Evolutionary conservation across 2,888 invertebrate species (phyloP).

Genomic region (Rhopalosiphum nymphaeae): DNA sequence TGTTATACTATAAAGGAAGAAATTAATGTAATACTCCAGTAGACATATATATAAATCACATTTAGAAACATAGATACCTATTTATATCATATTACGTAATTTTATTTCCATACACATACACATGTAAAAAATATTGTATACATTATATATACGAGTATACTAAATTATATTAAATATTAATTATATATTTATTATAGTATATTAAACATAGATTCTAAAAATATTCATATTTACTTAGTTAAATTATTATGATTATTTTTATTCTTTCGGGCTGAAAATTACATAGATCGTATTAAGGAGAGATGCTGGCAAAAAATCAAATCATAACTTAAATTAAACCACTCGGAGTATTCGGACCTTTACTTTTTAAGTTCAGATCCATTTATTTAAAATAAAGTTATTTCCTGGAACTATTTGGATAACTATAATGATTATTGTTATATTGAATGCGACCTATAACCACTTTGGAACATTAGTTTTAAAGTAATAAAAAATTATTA

Average conservation of each 20-base stretch:
- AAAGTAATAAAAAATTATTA: not conserved
- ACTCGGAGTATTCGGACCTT: not conserved
- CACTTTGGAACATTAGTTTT: not conserved
- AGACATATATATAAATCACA: not conserved
- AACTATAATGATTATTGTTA: not conserved
- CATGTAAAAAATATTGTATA: too few species aligned
- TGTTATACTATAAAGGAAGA: not conserved
- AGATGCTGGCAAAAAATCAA: not conserved
- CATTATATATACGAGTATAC: too few species aligned
- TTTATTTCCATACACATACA: too few species aligned
- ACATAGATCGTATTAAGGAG: not conserved
- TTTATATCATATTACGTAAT: too few species aligned
- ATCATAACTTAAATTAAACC: conserved; percentile 1
- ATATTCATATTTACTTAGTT: not conserved
- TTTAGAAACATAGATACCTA: too few species aligned
- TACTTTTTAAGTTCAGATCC: not conserved
- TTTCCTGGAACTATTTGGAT: not conserved
- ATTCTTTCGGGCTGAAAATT: not conserved
- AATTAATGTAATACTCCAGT: not conserved
- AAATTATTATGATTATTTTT: not conserved
- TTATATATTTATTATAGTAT: too few species aligned
- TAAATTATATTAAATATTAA: too few species aligned
- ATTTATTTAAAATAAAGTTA: not conserved
- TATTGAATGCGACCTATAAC: not conserved
- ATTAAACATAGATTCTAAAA: not conserved